Percentiles rank a stretch among this genome's conserved stretches.
Evolutionary conservation across 35 echinoderm and acorn worm genomes (phyloP).

Genomic region (Stichopus chloronotus): DNA sequence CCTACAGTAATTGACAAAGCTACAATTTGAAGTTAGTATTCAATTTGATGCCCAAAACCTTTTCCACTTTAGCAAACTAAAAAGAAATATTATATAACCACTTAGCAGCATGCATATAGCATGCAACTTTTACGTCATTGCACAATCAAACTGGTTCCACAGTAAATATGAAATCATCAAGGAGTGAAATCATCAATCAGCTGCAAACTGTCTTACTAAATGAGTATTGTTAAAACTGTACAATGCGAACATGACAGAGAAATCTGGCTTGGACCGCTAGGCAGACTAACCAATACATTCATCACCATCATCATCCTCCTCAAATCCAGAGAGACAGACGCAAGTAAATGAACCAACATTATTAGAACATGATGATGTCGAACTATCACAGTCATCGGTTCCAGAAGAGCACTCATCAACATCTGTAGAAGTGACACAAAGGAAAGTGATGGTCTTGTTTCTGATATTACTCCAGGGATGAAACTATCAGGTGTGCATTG

Average conservation of each 20-base stretch:
- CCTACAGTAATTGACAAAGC: too few relatives aligned
- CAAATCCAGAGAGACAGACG: constrained; percentile 46
- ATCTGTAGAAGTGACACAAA: constrained; percentile 43
- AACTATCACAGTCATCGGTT: constrained; percentile 47
- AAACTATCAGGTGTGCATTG: neutral
- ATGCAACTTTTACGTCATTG: too few relatives aligned
- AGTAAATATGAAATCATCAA: too few relatives aligned
- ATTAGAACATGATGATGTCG: neutral
- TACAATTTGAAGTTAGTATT: too few relatives aligned
- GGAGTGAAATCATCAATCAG: too few relatives aligned
- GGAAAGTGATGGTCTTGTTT: neutral
- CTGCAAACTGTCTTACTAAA: neutral
- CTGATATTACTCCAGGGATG: neutral
- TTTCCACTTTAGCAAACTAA: too few relatives aligned
- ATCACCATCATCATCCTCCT: constrained; percentile 32
- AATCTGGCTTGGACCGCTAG: too few relatives aligned
- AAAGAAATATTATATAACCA: too few relatives aligned
- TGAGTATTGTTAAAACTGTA: neutral
- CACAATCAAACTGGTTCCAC: too few relatives aligned
- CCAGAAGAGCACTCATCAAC: constrained; percentile 54
- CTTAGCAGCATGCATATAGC: too few relatives aligned
- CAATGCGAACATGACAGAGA: neutral
- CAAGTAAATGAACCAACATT: constrained; percentile 57
- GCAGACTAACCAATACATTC: neutral
- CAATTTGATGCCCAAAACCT: too few relatives aligned